phyloP scores from a whole-genome alignment of 1,140 invertebrate genomes.

The Orussus abietinus region DNA sequence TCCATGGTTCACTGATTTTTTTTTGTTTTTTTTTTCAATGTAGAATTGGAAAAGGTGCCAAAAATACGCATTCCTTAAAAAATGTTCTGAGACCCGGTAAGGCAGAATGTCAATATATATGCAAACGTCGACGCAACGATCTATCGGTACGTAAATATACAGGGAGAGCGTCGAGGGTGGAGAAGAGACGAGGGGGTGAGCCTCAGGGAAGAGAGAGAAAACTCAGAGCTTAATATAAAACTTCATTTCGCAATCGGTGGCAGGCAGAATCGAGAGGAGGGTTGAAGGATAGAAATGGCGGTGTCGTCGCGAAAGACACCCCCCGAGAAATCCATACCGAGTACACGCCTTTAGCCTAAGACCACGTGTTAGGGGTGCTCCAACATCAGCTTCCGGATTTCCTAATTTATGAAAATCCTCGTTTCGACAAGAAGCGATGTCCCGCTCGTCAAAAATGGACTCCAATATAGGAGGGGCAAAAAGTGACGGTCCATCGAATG shows the following conservation, averaged over 20 bases:
- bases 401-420: no score
- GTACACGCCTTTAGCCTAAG: no score
- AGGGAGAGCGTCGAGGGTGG: slow-evolving; percentile 21
- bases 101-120: slow-evolving; percentile 51
- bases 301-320: slow-evolving; percentile 26
- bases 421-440: no score
- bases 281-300: slow-evolving; percentile 39
- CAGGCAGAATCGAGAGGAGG: slow-evolving; percentile 35
- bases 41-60: neutral
- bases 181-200: slow-evolving; percentile 16
- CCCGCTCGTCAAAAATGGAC: no score
- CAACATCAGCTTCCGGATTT: no score
- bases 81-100: slow-evolving; percentile 8
- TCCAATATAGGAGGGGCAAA: no score
- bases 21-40: no score
- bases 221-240: slow-evolving; percentile 53
- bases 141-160: slow-evolving; percentile 52
- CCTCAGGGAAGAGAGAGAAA: slow-evolving; percentile 33
- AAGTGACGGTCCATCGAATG: no score
- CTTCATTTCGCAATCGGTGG: slow-evolving; percentile 52
- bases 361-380: no score
- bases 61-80: neutral
- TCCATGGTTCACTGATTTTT: no score
- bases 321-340: slow-evolving; percentile 13
- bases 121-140: slow-evolving; percentile 52